A percentile compares a stretch with the other conserved stretches of the same genome.
phyloP scores from a whole-genome alignment of 2,797 vertebrate species.

The Distichodus sexfasciatus region DNA sequence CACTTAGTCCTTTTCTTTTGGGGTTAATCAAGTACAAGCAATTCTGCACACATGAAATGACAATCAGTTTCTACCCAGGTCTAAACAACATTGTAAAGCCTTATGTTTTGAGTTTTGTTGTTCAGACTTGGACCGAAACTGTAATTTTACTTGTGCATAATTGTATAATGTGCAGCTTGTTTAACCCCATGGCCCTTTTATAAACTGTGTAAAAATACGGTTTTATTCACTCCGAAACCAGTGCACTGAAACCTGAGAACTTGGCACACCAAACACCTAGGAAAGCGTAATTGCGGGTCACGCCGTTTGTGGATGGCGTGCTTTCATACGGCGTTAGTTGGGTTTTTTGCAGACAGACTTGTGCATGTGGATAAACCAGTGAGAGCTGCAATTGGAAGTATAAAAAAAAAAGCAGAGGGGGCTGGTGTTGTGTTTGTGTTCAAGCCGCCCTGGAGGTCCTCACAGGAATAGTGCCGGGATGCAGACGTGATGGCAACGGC shows the following conservation, averaged over 20 bases:
- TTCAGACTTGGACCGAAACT: too few relatives aligned
- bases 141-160: too few relatives aligned
- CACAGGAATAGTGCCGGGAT: constrained; percentile 44
- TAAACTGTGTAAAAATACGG: not conserved
- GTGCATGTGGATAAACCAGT: constrained; percentile 4
- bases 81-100: too few relatives aligned
- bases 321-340: not conserved
- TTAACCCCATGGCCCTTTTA: not conserved
- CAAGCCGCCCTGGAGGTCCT: not conserved
- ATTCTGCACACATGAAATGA: too few relatives aligned
- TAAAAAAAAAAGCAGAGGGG: too few relatives aligned
- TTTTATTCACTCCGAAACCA: not conserved
- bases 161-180: not conserved
- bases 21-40: too few relatives aligned
- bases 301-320: not conserved
- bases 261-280: not conserved
- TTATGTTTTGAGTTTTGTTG: too few relatives aligned
- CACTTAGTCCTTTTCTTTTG: too few relatives aligned
- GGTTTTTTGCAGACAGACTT: not conserved
- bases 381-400: not conserved
- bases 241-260: not conserved
- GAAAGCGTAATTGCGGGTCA: not conserved
- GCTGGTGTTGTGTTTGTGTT: not conserved
- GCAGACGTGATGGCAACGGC: constrained; percentile 27
- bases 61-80: too few relatives aligned